Evolutionary conservation across 2,113 vertebrate genomes (phyloP).

Genomic region (Serinus canaria): DNA sequence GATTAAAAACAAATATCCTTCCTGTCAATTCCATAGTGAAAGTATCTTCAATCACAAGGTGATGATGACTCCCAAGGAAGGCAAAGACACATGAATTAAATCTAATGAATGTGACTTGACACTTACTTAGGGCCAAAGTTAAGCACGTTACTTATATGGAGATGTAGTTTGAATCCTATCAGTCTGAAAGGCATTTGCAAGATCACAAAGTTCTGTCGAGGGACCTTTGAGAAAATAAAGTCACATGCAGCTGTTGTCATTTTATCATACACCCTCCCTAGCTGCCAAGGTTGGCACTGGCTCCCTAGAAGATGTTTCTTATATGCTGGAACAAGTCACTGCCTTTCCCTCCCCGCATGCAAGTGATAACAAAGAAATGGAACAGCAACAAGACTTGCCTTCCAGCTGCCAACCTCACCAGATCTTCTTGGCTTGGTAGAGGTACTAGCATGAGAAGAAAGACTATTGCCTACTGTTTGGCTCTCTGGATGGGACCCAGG

Average conservation of each 20-base stretch:
- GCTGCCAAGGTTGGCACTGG: neutral
- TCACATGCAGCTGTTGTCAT: neutral
- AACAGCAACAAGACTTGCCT: neutral
- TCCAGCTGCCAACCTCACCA: neutral
- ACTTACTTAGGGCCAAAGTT: neutral
- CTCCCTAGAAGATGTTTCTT: neutral
- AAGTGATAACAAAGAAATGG: neutral
- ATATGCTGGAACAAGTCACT: neutral
- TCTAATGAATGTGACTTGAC: neutral
- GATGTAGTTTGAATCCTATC: neutral
- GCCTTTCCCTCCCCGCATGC: neutral
- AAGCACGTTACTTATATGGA: neutral
- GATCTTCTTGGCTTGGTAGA: neutral
- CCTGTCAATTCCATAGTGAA: neutral
- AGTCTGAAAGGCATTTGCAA: neutral
- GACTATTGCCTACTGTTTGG: neutral
- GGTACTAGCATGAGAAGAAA: neutral
- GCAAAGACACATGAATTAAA: neutral
- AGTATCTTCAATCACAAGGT: neutral
- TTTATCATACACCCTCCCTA: neutral
- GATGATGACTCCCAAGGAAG: neutral
- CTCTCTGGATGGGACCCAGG: neutral
- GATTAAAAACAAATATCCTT: neutral
- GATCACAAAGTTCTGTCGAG: neutral
- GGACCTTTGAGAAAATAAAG: neutral